These are phyloP conservation scores for Phataginus tricuspis DNA, from an alignment of 2,797 vertebrate genomes.

Conservation along the genomic window DNA sequence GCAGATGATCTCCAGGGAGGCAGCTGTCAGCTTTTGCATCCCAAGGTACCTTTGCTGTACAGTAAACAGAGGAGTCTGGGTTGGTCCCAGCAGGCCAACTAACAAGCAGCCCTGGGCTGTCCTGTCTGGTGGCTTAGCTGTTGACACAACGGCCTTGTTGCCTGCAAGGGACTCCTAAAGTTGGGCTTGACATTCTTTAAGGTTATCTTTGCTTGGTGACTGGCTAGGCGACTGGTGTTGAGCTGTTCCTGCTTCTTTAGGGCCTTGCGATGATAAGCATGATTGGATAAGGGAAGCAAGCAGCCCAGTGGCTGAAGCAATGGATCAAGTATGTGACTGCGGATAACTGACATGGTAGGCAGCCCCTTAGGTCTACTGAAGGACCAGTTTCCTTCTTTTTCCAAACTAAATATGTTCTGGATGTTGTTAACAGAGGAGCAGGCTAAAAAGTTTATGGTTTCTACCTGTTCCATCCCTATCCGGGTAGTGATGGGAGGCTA, in stretches of 20 bases:
- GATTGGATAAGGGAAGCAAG: neutral
- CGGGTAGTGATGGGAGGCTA: neutral
- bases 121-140: neutral
- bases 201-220: slow-evolving; percentile 58
- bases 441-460: neutral
- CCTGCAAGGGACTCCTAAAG: slow-evolving; percentile 36
- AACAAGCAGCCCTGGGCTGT: neutral
- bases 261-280: neutral
- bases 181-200: slow-evolving; percentile 46
- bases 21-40: neutral
- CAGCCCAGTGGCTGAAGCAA: neutral
- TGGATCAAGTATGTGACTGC: neutral
- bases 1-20: neutral
- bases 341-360: neutral
- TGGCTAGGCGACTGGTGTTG: slow-evolving; percentile 28
- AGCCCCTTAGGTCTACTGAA: neutral
- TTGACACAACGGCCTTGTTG: slow-evolving; percentile 27
- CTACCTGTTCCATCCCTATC: neutral
- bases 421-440: neutral
- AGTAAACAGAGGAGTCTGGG: slow-evolving; percentile 67
- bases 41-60: slow-evolving; percentile 59
- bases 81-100: slow-evolving; percentile 14
- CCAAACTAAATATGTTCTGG: neutral
- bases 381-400: neutral
- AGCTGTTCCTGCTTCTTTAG: slow-evolving; percentile 3